Evolutionary conservation across 2,797 vertebrate species (phyloP).

Genomic region (Pagetopsis macropterus): DNA sequence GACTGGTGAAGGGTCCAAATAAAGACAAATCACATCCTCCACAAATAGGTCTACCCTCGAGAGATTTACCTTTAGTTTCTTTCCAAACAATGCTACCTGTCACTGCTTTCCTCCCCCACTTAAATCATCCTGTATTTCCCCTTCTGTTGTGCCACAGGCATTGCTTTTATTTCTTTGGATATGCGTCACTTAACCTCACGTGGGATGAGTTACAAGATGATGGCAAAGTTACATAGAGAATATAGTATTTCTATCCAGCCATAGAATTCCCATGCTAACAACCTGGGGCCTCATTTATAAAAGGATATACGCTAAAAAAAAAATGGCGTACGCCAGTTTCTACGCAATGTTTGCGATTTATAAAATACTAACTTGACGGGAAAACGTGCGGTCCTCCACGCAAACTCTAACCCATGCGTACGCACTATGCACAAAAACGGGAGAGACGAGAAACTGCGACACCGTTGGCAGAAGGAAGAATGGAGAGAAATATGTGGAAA

Average conservation of each 20-base stretch:
- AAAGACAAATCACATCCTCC: constrained; percentile 1
- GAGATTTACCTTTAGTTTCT: constrained; percentile 20
- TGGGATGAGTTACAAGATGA: constrained; percentile 42
- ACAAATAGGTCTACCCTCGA: constrained; percentile 14
- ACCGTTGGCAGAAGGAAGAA: too few species aligned
- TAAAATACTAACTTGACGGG: too few species aligned
- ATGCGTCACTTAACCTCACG: constrained; percentile 45
- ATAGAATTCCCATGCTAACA: background rate
- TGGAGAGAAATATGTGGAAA: too few species aligned
- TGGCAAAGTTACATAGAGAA: background rate
- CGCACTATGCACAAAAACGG: too few species aligned
- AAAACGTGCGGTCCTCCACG: too few species aligned
- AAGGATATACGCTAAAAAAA: too few species aligned
- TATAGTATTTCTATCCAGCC: background rate
- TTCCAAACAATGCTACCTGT: constrained; percentile 48
- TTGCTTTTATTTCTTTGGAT: constrained; percentile 36
- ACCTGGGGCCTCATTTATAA: background rate
- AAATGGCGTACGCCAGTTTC: too few species aligned
- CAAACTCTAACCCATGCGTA: too few species aligned
- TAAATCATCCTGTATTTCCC: constrained; percentile 55
- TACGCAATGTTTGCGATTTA: too few species aligned
- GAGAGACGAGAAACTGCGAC: too few species aligned
- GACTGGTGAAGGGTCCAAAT: background rate
- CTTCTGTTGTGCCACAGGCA: constrained; percentile 30
- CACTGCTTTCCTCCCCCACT: constrained; percentile 21